These are phyloP conservation scores for Platyrinchus mystaceus DNA, from an alignment of 2,797 vertebrate species.

Conservation along the genomic window DNA sequence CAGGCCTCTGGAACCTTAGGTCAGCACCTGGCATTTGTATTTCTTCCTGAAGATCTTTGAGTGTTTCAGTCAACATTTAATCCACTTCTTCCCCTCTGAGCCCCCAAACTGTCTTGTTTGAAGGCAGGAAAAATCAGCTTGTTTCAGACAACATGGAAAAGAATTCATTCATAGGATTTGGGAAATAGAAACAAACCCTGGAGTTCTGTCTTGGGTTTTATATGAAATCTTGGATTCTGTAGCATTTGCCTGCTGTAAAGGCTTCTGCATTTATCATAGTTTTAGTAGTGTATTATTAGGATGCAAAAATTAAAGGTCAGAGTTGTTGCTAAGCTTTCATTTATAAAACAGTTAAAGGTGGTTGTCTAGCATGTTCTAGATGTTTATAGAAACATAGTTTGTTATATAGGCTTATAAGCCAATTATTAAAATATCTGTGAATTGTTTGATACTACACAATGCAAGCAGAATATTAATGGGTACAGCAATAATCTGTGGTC, in stretches of 20 bases:
- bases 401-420: not conserved
- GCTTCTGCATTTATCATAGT: not conserved
- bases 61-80: not conserved
- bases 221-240: not conserved
- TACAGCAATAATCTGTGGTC: not conserved
- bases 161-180: not conserved
- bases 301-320: not conserved
- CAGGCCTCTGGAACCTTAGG: not conserved
- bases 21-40: not conserved
- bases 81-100: not conserved
- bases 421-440: not conserved
- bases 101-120: not conserved
- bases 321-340: not conserved
- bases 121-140: not conserved
- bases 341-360: not conserved
- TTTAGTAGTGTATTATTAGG: not conserved
- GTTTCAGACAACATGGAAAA: not conserved
- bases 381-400: not conserved
- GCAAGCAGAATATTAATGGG: not conserved
- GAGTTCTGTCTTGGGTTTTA: not conserved
- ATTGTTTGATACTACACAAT: not conserved
- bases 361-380: not conserved
- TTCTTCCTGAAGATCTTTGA: not conserved
- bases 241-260: not conserved
- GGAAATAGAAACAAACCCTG: not conserved